Evolutionary conservation across 1,140 invertebrate genomes (phyloP).

Genomic region (Neodiprion virginianus): DNA sequence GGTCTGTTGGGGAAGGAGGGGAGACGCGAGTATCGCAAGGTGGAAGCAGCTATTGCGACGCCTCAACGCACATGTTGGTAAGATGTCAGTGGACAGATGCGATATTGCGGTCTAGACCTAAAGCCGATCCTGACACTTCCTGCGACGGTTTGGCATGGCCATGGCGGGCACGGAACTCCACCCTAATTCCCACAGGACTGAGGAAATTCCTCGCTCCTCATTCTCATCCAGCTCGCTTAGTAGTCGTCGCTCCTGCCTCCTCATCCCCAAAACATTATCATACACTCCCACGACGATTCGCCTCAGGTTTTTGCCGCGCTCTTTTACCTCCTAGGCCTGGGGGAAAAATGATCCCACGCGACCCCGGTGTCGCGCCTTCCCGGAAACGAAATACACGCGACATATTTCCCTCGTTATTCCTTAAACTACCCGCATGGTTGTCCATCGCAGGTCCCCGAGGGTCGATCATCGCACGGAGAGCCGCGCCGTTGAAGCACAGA

Average conservation of each 20-base stretch:
- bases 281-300: constrained; percentile 29
- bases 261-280: constrained; percentile 41
- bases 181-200: constrained; percentile 44
- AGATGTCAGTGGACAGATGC: constrained; percentile 54
- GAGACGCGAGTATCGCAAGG: neutral
- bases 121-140: constrained; percentile 45
- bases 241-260: neutral
- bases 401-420: neutral
- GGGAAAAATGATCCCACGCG: constrained; percentile 11
- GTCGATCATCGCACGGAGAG: neutral
- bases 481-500: no score
- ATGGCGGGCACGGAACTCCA: neutral
- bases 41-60: constrained; percentile 30
- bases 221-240: neutral
- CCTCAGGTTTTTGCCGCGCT: neutral
- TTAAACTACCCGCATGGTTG: neutral
- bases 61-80: constrained; percentile 42
- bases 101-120: constrained; percentile 49
- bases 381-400: constrained; percentile 1
- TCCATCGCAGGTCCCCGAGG: neutral
- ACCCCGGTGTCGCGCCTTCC: constrained; percentile 13
- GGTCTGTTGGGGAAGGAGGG: neutral
- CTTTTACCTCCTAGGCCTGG: neutral
- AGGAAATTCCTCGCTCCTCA: constrained; percentile 14
- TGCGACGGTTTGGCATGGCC: constrained; percentile 26